Percentiles rank a stretch among this genome's conserved stretches.
Conservation (phyloP, 2,113 vertebrate genomes). For the Periophthalmodon schlosseri region DNA sequence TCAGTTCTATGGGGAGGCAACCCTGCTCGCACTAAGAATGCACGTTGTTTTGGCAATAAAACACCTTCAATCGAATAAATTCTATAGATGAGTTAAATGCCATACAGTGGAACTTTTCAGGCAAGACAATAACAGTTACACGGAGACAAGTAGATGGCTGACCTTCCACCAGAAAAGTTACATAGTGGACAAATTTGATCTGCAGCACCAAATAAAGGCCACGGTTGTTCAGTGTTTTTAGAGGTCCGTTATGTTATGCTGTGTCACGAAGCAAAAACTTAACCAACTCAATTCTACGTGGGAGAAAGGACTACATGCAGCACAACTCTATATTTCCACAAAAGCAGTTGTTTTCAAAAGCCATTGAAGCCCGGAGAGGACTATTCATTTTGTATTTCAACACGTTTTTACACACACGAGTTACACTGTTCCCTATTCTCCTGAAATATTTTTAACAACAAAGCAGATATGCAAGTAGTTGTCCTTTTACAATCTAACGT, state of each 20-base stretch:
- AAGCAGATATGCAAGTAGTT: background rate
- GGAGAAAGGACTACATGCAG: background rate
- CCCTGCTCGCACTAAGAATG: too few relatives aligned
- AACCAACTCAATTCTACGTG: background rate
- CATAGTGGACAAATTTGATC: background rate
- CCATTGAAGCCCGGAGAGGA: conserved; percentile 1
- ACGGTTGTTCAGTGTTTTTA: background rate
- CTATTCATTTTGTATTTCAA: background rate
- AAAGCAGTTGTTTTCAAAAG: conserved; percentile 1
- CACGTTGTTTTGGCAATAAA: too few relatives aligned
- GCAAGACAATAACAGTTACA: too few relatives aligned
- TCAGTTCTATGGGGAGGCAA: too few relatives aligned
- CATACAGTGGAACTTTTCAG: too few relatives aligned
- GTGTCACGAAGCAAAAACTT: conserved; percentile 1
- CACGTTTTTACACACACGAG: background rate
- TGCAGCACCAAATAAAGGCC: background rate
- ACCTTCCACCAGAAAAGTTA: too few relatives aligned
- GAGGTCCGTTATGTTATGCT: background rate
- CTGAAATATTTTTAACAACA: background rate
- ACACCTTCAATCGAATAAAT: too few relatives aligned
- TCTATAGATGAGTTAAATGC: too few relatives aligned
- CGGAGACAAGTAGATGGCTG: too few relatives aligned
- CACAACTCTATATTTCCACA: background rate
- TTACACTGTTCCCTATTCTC: background rate
- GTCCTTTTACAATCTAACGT: background rate